A percentile compares a stretch with the other conserved stretches of the same genome.
These are phyloP conservation scores for Bombycilla garrulus DNA, from an alignment of 2,113 vertebrate species.

Conservation along the genomic window DNA sequence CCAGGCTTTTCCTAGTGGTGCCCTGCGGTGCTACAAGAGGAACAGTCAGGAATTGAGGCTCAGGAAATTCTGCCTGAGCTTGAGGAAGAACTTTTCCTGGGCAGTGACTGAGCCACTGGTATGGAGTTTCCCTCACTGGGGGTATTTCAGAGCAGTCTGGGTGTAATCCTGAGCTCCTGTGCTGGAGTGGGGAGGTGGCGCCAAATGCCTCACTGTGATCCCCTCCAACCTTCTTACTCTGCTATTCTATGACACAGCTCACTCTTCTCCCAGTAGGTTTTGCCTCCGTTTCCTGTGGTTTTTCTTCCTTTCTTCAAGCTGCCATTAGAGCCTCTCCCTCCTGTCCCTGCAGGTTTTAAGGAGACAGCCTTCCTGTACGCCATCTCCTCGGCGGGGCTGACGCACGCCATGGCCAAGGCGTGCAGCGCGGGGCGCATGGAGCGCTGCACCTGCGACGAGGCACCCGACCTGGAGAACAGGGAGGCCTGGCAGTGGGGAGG, in stretches of 20 bases:
- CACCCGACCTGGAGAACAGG: conserved; percentile 93
- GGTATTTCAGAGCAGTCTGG: background rate
- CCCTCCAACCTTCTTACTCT: fast-evolving
- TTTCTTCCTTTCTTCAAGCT: fast-evolving
- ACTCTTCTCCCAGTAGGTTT: fast-evolving
- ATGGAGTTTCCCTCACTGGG: background rate
- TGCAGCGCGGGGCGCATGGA: conserved; percentile 97
- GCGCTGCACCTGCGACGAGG: conserved; percentile 97
- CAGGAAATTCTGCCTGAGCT: background rate
- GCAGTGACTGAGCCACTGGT: background rate
- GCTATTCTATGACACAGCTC: fast-evolving
- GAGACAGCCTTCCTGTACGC: conserved; percentile 96
- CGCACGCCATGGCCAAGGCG: conserved; percentile 93
- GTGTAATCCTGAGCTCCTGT: background rate
- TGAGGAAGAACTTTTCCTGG: background rate
- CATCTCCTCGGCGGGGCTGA: conserved; percentile 93
- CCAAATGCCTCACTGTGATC: background rate
- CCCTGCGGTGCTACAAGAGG: background rate
- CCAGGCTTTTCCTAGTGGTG: background rate
- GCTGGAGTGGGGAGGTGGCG: background rate
- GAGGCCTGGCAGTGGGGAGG: conserved; percentile 99
- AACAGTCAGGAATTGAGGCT: background rate
- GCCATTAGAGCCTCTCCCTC: fast-evolving
- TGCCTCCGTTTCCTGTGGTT: fast-evolving
- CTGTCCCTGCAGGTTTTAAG: conserved; percentile 85